Evolutionary conservation across 2,797 vertebrate species (phyloP).

Genomic region (Lithobates pipiens): DNA sequence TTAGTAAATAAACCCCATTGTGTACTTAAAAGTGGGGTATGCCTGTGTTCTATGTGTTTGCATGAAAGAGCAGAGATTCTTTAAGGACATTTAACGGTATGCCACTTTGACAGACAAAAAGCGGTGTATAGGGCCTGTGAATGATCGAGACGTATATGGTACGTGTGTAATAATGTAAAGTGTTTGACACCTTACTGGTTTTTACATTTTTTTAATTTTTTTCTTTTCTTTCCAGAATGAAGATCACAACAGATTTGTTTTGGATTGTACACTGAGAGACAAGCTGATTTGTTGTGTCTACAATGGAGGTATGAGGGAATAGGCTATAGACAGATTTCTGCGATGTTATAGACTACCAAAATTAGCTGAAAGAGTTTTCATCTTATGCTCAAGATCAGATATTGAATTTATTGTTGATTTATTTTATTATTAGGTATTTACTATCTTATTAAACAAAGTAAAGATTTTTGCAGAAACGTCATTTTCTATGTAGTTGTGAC

Average conservation of each 20-base stretch:
- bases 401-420: too few species aligned
- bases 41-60: not conserved
- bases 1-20: too few species aligned
- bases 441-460: too few species aligned
- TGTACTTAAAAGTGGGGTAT: too few species aligned
- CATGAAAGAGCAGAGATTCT: not conserved
- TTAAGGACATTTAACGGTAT: not conserved
- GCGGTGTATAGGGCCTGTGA: not conserved
- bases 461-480: too few species aligned
- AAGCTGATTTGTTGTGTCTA: slow-evolving; percentile 3
- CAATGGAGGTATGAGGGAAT: slow-evolving; percentile 54
- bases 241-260: slow-evolving; percentile 16
- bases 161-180: not conserved
- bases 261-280: slow-evolving; percentile 14
- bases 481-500: too few species aligned
- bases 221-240: slow-evolving; percentile 54
- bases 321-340: too few species aligned
- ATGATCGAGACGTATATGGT: not conserved
- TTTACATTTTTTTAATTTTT: slow-evolving; percentile 6
- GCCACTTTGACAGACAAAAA: not conserved
- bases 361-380: too few species aligned
- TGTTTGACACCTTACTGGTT: not conserved
- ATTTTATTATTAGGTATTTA: too few species aligned
- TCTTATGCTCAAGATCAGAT: too few species aligned
- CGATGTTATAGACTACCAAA: too few species aligned